A percentile compares a stretch with the other conserved stretches of the same genome.
phyloP scores from a whole-genome alignment of 2,888 invertebrate genomes.

The Strigamia crassipes region DNA sequence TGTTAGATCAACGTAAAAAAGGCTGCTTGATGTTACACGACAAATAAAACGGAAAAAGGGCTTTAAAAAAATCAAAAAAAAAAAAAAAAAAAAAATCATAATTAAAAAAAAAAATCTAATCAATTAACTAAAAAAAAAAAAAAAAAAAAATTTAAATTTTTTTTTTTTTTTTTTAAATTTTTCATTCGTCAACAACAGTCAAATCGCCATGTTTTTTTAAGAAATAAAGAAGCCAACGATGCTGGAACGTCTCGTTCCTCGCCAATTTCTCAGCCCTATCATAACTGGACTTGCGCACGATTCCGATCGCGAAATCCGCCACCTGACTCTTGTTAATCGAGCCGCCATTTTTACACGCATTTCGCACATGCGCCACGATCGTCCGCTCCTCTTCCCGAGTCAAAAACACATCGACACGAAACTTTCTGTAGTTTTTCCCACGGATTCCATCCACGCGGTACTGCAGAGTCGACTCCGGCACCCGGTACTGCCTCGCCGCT shows the following conservation, averaged over 20 bases:
- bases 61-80: background rate
- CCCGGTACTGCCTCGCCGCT: constrained; percentile 44
- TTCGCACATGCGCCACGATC: constrained; percentile 17
- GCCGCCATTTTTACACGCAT: background rate
- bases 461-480: constrained; percentile 46
- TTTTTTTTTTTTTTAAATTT: too few relatives aligned
- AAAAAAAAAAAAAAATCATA: constrained; percentile 1
- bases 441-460: constrained; percentile 47
- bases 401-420: constrained; percentile 45
- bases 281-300: constrained; percentile 36
- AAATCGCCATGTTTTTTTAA: constrained; percentile 44
- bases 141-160: background rate
- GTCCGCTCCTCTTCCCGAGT: constrained; percentile 46
- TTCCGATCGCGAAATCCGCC: constrained; percentile 33
- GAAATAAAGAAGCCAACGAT: constrained; percentile 44
- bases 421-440: constrained; percentile 47
- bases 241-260: constrained; percentile 44
- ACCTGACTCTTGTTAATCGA: constrained; percentile 9
- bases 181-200: constrained; percentile 19
- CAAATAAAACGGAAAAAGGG: background rate
- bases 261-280: constrained; percentile 47
- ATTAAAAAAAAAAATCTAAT: constrained; percentile 19
- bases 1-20: constrained; percentile 6
- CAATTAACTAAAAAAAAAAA: constrained; percentile 35
- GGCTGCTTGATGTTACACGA: constrained; percentile 44